These are phyloP conservation scores for Bufotes viridis DNA, from an alignment of 2,797 vertebrate genomes.

Conservation along the genomic window DNA sequence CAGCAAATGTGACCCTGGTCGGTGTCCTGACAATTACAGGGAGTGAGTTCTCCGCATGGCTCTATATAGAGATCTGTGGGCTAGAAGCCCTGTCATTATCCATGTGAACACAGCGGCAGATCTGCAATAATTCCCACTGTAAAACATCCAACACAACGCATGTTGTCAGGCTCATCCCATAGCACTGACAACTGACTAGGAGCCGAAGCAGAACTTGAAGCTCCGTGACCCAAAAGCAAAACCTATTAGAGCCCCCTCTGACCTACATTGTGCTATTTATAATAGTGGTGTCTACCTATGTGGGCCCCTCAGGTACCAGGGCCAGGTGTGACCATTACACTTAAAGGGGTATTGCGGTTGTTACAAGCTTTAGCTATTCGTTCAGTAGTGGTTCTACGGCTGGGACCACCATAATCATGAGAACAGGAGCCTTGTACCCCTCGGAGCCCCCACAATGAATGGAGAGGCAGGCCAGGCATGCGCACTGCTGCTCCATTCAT, in stretches of 20 bases:
- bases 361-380: too few species aligned
- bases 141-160: background rate
- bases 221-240: background rate
- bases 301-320: background rate
- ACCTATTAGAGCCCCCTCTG: background rate
- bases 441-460: too few species aligned
- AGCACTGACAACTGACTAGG: background rate
- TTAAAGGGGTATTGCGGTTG: too few species aligned
- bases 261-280: background rate
- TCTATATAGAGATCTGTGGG: conserved; percentile 35
- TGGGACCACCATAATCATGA: too few species aligned
- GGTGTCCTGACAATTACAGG: conserved; percentile 43
- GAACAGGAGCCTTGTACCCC: too few species aligned
- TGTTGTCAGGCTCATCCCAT: background rate
- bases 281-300: background rate
- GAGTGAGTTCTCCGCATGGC: background rate
- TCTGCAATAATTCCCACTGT: background rate
- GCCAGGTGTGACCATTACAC: too few species aligned
- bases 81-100: conserved; percentile 47
- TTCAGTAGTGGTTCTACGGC: too few species aligned
- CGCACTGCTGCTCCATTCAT: too few species aligned
- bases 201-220: background rate
- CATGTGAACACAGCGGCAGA: background rate
- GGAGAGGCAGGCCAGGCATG: too few species aligned
- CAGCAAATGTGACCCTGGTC: background rate